Base-by-base conservation (phyloP, 1,140 invertebrate species). In the Thrips palmi region DNA sequence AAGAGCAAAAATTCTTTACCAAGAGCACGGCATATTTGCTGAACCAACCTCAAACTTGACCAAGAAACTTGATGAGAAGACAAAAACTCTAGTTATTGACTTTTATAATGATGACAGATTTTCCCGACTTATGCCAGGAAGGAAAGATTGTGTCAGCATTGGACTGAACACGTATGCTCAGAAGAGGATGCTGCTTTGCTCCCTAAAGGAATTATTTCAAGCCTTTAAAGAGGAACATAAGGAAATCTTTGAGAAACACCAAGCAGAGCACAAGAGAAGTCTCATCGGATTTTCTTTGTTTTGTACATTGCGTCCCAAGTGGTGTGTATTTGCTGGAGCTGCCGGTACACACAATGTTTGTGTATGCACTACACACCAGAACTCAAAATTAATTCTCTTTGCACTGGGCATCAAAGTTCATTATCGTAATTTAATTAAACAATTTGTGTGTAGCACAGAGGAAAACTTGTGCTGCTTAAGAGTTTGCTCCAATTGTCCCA, bases 321-420 rank as follows among this genome's bases (percentile, higher is more conserved):
- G 35, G 40, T 45, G 40, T 17, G 27, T 45, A 33, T 35, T 40
- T 12, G 43, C 43, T 17, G 40, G 40, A n/a, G 8, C 35, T 7
- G 18, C 33, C 11, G 21, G 34, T 17, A 42, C 34, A 28, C 40
- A 42, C 18, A 23, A 22, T 37, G 40, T 39, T 7, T 42, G 23
- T 39, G 35, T 45, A 17, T 45, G 33, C 23, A 15, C 24, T 24
- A 37, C 31, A 18, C 28, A 44, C 20, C 39, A 44, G 22, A 44
- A 44, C 31, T 19, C 37, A 8, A 44, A 44, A 30, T 17, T 42
- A 3, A 33, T 43, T 23, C 29, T 34, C 17, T 33, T 5, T 40
- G 39, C 17, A 12, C 14, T 24, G 25, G 40, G 33, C 32, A 17
- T 40, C 1, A 43, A 43, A 14, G 24, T n/a, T n/a, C n/a, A n/a